Evolutionary conservation across 2,113 vertebrate species (phyloP), one percentile per base, ranked within the genome.

Genomic region (Stictonetta naevosa): DNA sequence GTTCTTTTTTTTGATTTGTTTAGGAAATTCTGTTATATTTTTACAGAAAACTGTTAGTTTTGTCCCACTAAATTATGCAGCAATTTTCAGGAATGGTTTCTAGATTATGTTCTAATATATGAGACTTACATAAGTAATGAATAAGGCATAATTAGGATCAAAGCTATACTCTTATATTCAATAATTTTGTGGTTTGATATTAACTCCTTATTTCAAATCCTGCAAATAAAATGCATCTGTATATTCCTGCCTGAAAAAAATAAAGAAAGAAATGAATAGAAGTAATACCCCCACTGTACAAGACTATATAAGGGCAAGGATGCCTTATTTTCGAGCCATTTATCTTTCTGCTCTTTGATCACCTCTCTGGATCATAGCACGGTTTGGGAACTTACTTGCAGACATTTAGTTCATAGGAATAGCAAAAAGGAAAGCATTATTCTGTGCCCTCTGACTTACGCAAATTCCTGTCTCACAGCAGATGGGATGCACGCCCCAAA

Each of bases 391-490:
- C n/a, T 89, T 89, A 85, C 86, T 87, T 89, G 31, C 20, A 66
- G 62, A 28, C 10, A 16, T 48, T 60, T 69, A 55, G 11, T 80
- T 76, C 79, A 18, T 69, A 87, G 23, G 29, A 92, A 66, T 44
- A 82, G 11, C n/a, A 69, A 56, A 91, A 86, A 84, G 6, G 4
- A 87, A 95, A 63, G 9, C 28, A 92, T 75, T 95, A 36, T 66
- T 84, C 23, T 91, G 8, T 79, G 29, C 58, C n/a, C 56, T 88
- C 23, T 68, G 42, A 92, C 80, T 92, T 89, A 98, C 95, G 91
- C 78, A 96, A 97, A 98, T 97, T 75, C 58, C 38, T 63, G 9
- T 76, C 66, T 93, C 63, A 46, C 13, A 42, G 71, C n/a, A 95
- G 73, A 79, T 1, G 6, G 42, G 44, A 78, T 94, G 58, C 7